Conservation (phyloP, 2,797 vertebrate species). For the Anguilla obscura region DNA sequence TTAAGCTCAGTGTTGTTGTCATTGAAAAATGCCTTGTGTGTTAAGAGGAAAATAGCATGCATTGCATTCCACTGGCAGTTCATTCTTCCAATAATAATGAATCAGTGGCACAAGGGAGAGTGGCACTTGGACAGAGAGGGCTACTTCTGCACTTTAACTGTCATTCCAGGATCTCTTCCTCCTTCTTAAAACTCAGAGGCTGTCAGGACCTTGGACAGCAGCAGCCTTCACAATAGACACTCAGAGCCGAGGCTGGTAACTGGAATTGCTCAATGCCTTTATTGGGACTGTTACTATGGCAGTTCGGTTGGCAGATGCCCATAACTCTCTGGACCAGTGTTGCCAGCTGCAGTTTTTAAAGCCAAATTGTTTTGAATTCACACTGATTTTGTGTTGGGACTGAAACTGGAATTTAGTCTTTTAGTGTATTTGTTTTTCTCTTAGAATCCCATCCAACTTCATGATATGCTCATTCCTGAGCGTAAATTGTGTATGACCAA, state of each 20-base stretch:
- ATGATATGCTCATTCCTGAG: background rate
- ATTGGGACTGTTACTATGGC: background rate
- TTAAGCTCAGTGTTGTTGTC: background rate
- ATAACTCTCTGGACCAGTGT: background rate
- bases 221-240: background rate
- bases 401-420: background rate
- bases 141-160: background rate
- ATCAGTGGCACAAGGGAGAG: background rate
- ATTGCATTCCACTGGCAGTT: background rate
- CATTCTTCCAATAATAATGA: background rate
- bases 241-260: background rate
- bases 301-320: no score
- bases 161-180: background rate
- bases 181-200: background rate
- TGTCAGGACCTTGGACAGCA: background rate
- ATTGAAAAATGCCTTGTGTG: background rate
- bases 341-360: background rate
- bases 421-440: background rate
- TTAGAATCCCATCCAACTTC: background rate
- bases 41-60: background rate
- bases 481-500: no score
- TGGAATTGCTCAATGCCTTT: background rate
- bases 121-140: background rate
- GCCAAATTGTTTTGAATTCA: background rate
- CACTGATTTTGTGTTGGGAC: constrained; percentile 2